Conservation (phyloP, 92 coral and sea anemone species). For the Paragorgia papillata region DNA sequence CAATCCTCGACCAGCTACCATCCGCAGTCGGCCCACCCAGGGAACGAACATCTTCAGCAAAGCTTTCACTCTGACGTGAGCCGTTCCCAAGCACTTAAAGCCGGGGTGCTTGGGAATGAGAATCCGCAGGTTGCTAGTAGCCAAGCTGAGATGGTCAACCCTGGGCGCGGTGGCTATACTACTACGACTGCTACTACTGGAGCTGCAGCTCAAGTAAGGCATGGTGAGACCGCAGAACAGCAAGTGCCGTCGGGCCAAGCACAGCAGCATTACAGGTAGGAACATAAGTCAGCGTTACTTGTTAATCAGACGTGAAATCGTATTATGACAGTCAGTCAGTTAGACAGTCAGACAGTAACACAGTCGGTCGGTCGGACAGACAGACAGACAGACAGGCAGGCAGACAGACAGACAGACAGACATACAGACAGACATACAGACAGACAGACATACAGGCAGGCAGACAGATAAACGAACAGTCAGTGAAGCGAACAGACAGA, state of each 20-base stretch:
- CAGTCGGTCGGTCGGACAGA: neutral
- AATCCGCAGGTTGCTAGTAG: neutral
- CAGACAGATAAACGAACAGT: neutral
- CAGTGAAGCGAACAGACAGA: neutral
- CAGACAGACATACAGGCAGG: neutral
- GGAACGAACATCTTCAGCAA: neutral
- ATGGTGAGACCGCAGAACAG: neutral
- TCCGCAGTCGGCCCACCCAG: neutral
- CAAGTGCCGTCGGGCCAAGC: neutral
- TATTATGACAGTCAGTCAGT: neutral
- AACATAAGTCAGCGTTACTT: neutral
- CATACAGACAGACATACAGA: neutral
- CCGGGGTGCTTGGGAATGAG: constrained; percentile 26
- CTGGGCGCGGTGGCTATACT: constrained; percentile 9
- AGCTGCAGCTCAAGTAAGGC: neutral
- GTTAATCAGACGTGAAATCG: no score
- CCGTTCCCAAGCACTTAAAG: constrained; percentile 7
- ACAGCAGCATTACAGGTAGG: neutral
- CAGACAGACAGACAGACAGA: neutral
- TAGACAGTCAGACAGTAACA: no score
- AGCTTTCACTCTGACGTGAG: constrained; percentile 7
- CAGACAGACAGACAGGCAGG: neutral
- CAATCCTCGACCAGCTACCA: neutral
- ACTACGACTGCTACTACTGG: neutral
- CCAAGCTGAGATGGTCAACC: neutral